These are phyloP conservation scores for Stegana nigrithorax DNA, from an alignment of 2,888 invertebrate genomes.

Conservation along the genomic window DNA sequence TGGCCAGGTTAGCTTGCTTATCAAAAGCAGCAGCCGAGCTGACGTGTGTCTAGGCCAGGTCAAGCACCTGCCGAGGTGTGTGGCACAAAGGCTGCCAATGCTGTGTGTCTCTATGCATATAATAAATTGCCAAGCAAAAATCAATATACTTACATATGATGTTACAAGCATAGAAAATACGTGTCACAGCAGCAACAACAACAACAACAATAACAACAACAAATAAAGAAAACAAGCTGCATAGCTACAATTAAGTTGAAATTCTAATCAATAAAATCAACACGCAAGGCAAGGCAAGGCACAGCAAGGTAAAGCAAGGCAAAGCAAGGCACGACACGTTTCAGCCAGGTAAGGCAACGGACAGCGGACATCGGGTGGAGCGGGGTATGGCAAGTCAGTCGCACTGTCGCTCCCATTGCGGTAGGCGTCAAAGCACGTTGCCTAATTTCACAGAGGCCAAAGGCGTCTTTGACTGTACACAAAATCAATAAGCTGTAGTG, in stretches of 20 bases:
- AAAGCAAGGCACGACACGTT: not conserved
- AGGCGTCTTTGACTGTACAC: too few relatives aligned
- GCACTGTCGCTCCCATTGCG: too few relatives aligned
- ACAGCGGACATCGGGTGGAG: too few relatives aligned
- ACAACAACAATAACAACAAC: not conserved
- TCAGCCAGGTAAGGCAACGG: too few relatives aligned
- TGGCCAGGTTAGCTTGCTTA: too few relatives aligned
- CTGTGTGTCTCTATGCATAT: too few relatives aligned
- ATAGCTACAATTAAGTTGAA: constrained; percentile 2
- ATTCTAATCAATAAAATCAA: constrained; percentile 17
- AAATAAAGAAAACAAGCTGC: not conserved
- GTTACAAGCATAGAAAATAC: not conserved
- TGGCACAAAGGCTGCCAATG: too few relatives aligned
- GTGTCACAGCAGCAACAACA: constrained; percentile 1
- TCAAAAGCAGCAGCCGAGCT: too few relatives aligned
- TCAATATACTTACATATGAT: not conserved
- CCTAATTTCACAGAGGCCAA: too few relatives aligned
- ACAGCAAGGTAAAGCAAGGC: not conserved
- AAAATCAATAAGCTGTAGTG: not conserved
- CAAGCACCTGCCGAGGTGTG: not conserved
- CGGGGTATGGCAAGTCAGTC: too few relatives aligned
- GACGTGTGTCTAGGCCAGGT: not conserved
- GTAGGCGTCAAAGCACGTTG: too few relatives aligned
- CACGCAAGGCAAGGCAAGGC: constrained; percentile 9
- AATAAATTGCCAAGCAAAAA: not conserved